Evolutionary conservation across 92 coral and sea anemone species (phyloP).

Genomic region (Epizoanthus illoricatus): DNA sequence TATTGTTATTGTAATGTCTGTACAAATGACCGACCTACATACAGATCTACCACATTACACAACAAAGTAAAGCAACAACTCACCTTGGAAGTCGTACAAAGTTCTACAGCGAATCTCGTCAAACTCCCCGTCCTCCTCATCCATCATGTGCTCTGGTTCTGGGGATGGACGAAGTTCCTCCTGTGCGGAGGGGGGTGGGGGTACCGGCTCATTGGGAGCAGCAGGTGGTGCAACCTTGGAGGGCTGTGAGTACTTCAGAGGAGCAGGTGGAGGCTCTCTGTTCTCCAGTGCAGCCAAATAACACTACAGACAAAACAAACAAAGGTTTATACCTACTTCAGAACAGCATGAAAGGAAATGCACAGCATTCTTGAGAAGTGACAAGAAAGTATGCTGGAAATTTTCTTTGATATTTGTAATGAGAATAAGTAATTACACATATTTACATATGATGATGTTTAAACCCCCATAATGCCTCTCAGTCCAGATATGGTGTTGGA

Average conservation of each 20-base stretch:
- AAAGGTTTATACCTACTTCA: neutral
- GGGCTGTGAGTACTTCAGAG: conserved; percentile 69
- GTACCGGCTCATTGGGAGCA: conserved; percentile 62
- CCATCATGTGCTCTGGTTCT: conserved; percentile 65
- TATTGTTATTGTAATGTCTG: no score
- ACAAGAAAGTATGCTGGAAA: no score
- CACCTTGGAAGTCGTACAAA: conserved; percentile 95
- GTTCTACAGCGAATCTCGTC: conserved; percentile 82
- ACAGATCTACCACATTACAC: neutral
- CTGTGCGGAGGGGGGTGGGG: conserved; percentile 50
- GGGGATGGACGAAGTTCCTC: conserved; percentile 68
- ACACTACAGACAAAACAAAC: conserved; percentile 49
- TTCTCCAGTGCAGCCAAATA: conserved; percentile 87
- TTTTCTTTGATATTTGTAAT: no score
- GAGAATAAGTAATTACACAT: no score
- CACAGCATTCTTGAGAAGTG: neutral
- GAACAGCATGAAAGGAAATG: neutral
- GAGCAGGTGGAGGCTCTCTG: conserved; percentile 77
- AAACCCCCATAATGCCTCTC: no score
- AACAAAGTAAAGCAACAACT: neutral
- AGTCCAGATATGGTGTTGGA: no score
- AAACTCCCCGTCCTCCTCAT: conserved; percentile 82
- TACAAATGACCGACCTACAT: neutral
- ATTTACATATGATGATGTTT: no score
- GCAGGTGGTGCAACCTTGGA: conserved; percentile 69